phyloP scores from a whole-genome alignment of 2,888 invertebrate genomes.

The Siphlonurus alternatus region DNA sequence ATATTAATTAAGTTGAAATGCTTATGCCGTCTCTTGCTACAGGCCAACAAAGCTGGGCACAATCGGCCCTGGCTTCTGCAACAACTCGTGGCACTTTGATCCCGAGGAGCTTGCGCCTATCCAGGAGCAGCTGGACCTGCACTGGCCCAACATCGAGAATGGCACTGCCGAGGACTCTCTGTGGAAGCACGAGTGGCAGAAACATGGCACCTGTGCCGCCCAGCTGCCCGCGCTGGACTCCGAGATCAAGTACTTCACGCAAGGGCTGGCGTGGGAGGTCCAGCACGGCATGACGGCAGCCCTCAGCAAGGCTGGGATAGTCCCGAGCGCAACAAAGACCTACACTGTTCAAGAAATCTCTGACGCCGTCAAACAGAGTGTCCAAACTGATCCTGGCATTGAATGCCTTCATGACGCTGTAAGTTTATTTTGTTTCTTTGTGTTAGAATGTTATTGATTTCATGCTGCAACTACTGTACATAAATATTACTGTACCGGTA shows the following conservation, averaged over 20 bases:
- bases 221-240: slow-evolving; percentile 35
- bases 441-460: too few species aligned
- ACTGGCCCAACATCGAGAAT: slow-evolving; percentile 58
- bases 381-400: slow-evolving; percentile 42
- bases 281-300: slow-evolving; percentile 42
- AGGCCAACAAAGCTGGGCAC: slow-evolving; percentile 52
- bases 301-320: slow-evolving; percentile 35
- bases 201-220: slow-evolving; percentile 67
- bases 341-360: slow-evolving; percentile 30
- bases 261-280: slow-evolving; percentile 42
- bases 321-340: slow-evolving; percentile 32
- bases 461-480: too few species aligned
- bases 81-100: slow-evolving; percentile 48
- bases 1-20: too few species aligned
- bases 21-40: too few species aligned
- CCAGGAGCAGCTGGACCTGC: slow-evolving; percentile 33
- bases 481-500: too few species aligned
- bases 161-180: slow-evolving; percentile 35
- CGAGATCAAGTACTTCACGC: slow-evolving; percentile 49
- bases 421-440: slow-evolving; percentile 10
- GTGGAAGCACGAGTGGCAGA: slow-evolving; percentile 69
- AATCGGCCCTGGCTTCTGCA: slow-evolving; percentile 53
- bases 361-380: slow-evolving; percentile 32
- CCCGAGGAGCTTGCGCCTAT: slow-evolving; percentile 39
- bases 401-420: slow-evolving; percentile 41